Evolutionary conservation across 2,888 invertebrate genomes (phyloP), one percentile per base, ranked within the genome.

Genomic region (Cosmopolites sordidus): DNA sequence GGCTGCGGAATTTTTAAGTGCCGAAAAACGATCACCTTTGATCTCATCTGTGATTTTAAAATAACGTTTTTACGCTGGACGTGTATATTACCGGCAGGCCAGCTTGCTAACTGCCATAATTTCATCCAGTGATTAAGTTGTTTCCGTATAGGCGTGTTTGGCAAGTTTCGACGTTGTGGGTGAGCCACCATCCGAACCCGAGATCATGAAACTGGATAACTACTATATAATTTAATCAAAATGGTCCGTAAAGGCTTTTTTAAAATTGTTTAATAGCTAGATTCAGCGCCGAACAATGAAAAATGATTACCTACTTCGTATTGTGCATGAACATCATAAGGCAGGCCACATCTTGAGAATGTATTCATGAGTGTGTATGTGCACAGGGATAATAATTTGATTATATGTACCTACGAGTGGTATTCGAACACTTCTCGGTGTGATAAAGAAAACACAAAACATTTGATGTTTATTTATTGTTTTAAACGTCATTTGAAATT

Each of bases 101-200:
- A 8, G 22, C 22, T 22, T 22, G 4, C 22, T 22, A 22, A 22
- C 8, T 22, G 4, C 22, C 22, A 8, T 8, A 22, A 22, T 22
- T 22, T 22, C 22, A 8, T 22, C 22, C 22, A 8, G 22, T 22
- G 22, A 22, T 22, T 22, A 51, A 51, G 46, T 51, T 51, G 47
- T 51, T 51, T 42, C 22, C 30, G 42, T 27, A 42, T 33, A 47
- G 51, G 46, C 47, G 51, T 51, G 47, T 46, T 51, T 47, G 15
- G 46, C 51, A 41, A 42, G 46, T 46, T 47, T 42, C 42, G 43
- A 48, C 48, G 48, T 45, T 51, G 46, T 47, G 47, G 51, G 51
- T 51, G 51, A 47, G 47, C 43, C 22, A 3, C 22, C 22, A 3
- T 22, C 22, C 22, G 22, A 22, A 3, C n/a, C n/a, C n/a, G 43